Base-by-base conservation (phyloP, 1,140 invertebrate species). In the Drosophila bipectinata region DNA sequence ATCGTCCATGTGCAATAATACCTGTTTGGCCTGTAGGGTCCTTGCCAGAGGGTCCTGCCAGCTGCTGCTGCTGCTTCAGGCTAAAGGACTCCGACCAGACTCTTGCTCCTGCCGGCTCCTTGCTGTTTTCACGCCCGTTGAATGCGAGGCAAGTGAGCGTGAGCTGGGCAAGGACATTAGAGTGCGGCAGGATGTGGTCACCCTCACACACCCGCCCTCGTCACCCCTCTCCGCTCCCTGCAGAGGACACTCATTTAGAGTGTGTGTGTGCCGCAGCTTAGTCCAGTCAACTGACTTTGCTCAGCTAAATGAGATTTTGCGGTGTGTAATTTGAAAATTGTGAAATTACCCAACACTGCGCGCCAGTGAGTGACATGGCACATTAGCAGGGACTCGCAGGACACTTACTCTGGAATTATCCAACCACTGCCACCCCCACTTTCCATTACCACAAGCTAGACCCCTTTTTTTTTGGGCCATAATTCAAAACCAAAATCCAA, bases 291-390 rank as follows among this genome's bases (percentile, higher is more conserved):
- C 69, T 73, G 69, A 47, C 71, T 73, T 73, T 73, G 54, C 71
- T 66, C 60, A 74, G 71, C 72, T 75, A 75, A 75, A 75, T 75
- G 61, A 75, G 72, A 75, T 67, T 75, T 75, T 75, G 72, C 24
- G 61, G 72, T 75, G 54, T 59, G 71, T 74, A 74, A 74, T 75
- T 74, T 74, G 52, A 74, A 74, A 74, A 75, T 74, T 64, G 53
- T 66, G 37, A 74, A 73, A 74, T 74, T 74, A 66, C 39, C 60
- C 58, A 73, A 62, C 57, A 73, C 51, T 62, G 68, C 34, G 34
- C 34, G 34, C 34, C 34, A 37, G 34, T 37, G 14, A 12, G 63
- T 66, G 45, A 41, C 58, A 26, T 26, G 47, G 28, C 60, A 64
- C 60, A 67, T 67, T 63, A 67, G 41, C 34, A 15, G 21, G 44